Conservation (phyloP, 2,113 vertebrate species). For the Mirza zaza region DNA sequence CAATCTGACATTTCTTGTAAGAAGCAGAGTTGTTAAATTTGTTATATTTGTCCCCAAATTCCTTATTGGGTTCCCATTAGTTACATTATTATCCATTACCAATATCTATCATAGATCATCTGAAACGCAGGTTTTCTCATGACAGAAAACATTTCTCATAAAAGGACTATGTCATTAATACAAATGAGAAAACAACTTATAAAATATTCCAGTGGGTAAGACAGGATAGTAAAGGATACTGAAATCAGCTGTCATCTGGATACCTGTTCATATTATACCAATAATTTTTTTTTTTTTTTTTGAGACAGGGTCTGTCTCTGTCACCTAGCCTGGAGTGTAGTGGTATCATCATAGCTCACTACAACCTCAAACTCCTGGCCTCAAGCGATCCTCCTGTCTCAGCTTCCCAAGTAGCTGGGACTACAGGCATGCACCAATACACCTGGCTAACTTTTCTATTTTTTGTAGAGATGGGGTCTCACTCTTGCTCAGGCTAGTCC, state of each 20-base stretch:
- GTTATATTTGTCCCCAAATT: not conserved
- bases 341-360: too few species aligned
- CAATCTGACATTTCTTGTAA: not conserved
- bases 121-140: not conserved
- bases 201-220: not conserved
- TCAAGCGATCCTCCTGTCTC: too few species aligned
- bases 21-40: not conserved
- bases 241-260: not conserved
- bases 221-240: not conserved
- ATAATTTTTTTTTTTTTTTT: not conserved
- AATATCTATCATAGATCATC: not conserved
- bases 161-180: not conserved
- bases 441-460: too few species aligned
- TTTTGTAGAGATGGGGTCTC: too few species aligned
- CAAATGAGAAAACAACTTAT: not conserved
- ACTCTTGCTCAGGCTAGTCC: too few species aligned
- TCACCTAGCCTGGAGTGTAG: too few species aligned
- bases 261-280: not conserved
- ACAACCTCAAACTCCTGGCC: too few species aligned
- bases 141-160: not conserved
- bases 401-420: too few species aligned
- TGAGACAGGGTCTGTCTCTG: too few species aligned
- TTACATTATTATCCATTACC: not conserved
- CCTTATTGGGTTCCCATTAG: not conserved
- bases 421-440: too few species aligned